phyloP scores from a whole-genome alignment of 2,888 invertebrate species.

The Chaitophorus viminalis region DNA sequence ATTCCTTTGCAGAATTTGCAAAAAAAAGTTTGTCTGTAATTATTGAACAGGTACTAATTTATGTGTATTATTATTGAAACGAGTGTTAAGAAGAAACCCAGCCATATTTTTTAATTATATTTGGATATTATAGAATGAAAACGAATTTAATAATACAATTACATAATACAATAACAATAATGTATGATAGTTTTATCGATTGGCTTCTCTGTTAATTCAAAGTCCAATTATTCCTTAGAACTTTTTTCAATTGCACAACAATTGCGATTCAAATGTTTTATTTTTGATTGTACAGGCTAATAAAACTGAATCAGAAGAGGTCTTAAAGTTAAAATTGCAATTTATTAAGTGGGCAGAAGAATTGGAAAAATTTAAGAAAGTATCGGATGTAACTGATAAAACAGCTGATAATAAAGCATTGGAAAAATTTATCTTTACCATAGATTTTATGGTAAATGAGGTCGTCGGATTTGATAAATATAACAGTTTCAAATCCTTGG shows the following conservation, averaged over 20 bases:
- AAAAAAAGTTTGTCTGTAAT: background rate
- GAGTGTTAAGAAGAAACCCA: too few relatives aligned
- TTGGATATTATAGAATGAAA: too few relatives aligned
- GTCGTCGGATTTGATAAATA: background rate
- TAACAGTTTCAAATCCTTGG: background rate
- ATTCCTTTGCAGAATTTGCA: background rate
- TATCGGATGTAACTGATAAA: background rate
- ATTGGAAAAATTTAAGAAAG: background rate
- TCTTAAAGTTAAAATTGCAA: background rate
- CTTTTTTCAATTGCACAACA: too few relatives aligned
- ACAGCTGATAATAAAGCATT: background rate
- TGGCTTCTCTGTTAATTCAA: background rate
- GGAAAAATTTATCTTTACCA: constrained; percentile 8
- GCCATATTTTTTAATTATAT: too few relatives aligned
- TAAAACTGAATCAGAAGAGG: background rate
- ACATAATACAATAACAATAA: too few relatives aligned
- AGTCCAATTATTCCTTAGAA: too few relatives aligned
- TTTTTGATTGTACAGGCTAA: background rate
- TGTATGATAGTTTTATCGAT: too few relatives aligned
- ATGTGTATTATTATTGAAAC: too few relatives aligned
- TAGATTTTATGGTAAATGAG: background rate
- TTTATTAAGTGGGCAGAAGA: background rate
- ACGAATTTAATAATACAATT: too few relatives aligned
- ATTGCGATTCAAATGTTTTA: background rate
- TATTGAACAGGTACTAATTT: constrained; percentile 12